Percentiles rank a stretch among this genome's conserved stretches.
phyloP scores from a whole-genome alignment of 2,113 vertebrate genomes.

The Ranitomeya imitator region DNA sequence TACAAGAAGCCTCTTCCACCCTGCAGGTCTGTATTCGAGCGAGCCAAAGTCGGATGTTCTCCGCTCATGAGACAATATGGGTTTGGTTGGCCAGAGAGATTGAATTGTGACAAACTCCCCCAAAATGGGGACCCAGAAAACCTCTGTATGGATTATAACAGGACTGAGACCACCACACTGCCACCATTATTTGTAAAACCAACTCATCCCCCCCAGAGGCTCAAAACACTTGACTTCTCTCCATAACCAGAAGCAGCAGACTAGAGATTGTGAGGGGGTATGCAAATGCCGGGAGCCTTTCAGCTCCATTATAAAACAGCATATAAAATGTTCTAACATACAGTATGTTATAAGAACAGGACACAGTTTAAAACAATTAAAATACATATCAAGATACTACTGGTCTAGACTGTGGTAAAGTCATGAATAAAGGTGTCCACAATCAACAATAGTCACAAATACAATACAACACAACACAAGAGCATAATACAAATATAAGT shows the following conservation, averaged over 20 bases:
- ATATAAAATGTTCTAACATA: too few species aligned
- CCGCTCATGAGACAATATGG: slow-evolving; percentile 98
- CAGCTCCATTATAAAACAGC: too few species aligned
- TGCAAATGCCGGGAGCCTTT: slow-evolving; percentile 88
- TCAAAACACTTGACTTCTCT: slow-evolving; percentile 61
- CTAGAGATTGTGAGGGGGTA: slow-evolving; percentile 74
- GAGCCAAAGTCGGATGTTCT: slow-evolving; percentile 92
- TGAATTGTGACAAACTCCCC: slow-evolving; percentile 89
- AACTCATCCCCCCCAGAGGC: slow-evolving; percentile 71
- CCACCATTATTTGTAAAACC: slow-evolving; percentile 78
- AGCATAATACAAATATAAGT: too few species aligned
- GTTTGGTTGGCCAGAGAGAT: slow-evolving; percentile 95
- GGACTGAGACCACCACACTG: slow-evolving; percentile 85
- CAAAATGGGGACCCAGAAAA: slow-evolving; percentile 83
- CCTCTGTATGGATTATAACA: slow-evolving; percentile 97
- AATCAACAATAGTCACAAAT: too few species aligned
- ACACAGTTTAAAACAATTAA: too few species aligned
- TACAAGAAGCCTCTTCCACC: slow-evolving; percentile 94
- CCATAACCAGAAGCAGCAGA: slow-evolving; percentile 54
- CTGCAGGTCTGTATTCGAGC: slow-evolving; percentile 92
- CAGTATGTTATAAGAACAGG: too few species aligned
- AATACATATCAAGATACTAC: too few species aligned
- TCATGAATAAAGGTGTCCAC: too few species aligned
- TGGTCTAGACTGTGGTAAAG: too few species aligned
- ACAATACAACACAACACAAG: too few species aligned